A percentile compares a stretch with the other conserved stretches of the same genome.
These are phyloP conservation scores for Salarias fasciatus DNA, from an alignment of 2,797 vertebrate genomes.

Conservation along the genomic window DNA sequence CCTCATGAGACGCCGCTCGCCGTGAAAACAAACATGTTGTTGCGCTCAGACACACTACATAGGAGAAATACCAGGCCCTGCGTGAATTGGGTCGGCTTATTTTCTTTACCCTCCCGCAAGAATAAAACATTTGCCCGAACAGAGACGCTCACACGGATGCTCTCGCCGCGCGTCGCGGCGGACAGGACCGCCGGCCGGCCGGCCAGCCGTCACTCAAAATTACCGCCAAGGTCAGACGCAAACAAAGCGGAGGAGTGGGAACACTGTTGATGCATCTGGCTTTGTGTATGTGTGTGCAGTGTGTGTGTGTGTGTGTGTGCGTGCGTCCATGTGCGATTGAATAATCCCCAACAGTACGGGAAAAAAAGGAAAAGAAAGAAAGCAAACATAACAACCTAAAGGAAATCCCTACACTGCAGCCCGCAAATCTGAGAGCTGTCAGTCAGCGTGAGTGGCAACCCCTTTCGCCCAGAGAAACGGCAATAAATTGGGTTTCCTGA, in stretches of 20 bases:
- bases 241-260: constrained; percentile 30
- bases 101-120: constrained; percentile 22
- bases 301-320: constrained; percentile 35
- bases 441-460: constrained; percentile 80
- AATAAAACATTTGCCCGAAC: constrained; percentile 57
- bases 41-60: constrained; percentile 13
- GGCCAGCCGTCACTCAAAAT: constrained; percentile 55
- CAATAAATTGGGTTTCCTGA: constrained; percentile 83
- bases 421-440: constrained; percentile 82
- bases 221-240: constrained; percentile 49
- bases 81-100: constrained; percentile 26
- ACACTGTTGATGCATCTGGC: neutral
- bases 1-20: constrained; percentile 35
- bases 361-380: constrained; percentile 27
- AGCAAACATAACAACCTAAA: constrained; percentile 70
- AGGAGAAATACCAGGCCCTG: constrained; percentile 16
- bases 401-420: constrained; percentile 74
- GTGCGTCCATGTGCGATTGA: constrained; percentile 24
- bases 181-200: constrained; percentile 18
- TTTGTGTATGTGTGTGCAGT: constrained; percentile 20
- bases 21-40: constrained; percentile 31
- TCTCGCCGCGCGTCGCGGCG: constrained; percentile 31
- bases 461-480: constrained; percentile 71
- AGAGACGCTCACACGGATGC: constrained; percentile 45
- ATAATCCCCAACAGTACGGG: constrained; percentile 46